Evolutionary conservation across 2,888 invertebrate genomes (phyloP), one percentile per base, ranked within the genome.

Genomic region (Tenodera sinensis): DNA sequence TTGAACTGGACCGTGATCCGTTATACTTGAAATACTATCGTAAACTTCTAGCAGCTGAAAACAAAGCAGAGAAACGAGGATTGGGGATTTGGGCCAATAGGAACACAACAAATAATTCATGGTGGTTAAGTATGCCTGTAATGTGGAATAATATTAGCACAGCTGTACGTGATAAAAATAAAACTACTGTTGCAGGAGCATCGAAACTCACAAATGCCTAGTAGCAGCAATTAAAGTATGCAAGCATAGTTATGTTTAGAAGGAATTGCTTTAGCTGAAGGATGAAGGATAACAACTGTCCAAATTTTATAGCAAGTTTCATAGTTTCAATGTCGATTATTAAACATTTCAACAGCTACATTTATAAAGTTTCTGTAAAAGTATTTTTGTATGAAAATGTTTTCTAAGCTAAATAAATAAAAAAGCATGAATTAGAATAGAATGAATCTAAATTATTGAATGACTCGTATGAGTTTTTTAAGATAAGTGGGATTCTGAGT

Each of bases 41-140:
- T 83, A 91, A 92, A 88, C 91, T 95, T 42, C 91, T 93, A 88
- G 91, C 91, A 28, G 94, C 94, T 25, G 94, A 95, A 92, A 92
- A 93, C 88, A 92, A 92, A 91, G 94, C 95, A 1, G 92, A 93
- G 90, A 92, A 93, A 88, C 93, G 93, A 90, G 92, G 94, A 92
- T 92, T 94, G 90, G 95, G 95, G 30, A 91, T 94, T 14, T 94
- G 94, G 93, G 86, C 84, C n/a, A 88, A 28, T 28, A 88, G 88
- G 28, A 28, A 47, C 7, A 87, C 25, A 28, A 54, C 15, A 25
- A 0, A 15, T 20, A 25, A 71, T 71, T 71, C 54, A 20, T 71
- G 54, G 54, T 71, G 54, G 54, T 71, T 71, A 71, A 71, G 54
- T 20, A 71, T 71, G 54, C 54, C 54, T 71, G 54, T 71, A 71